Conservation (phyloP, 2,113 vertebrate genomes). For the Saimiri boliviensis region DNA sequence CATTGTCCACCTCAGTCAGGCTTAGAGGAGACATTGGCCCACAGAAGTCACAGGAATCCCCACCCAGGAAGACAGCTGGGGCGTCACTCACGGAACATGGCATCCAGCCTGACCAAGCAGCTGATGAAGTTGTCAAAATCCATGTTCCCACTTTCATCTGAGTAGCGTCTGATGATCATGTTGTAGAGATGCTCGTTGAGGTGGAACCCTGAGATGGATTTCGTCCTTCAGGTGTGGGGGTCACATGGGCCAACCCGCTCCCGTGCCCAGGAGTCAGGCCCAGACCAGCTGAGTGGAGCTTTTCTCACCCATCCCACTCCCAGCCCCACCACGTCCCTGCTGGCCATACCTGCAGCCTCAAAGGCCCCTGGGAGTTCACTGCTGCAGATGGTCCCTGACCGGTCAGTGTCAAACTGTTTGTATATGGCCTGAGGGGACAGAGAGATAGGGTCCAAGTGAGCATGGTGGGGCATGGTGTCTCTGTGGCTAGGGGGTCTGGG, state of each 20-base stretch:
- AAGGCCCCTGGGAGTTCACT: constrained; percentile 89
- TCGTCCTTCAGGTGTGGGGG: not conserved
- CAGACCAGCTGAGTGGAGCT: not conserved
- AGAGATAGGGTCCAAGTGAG: not conserved
- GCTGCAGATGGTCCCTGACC: constrained; percentile 87
- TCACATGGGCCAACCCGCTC: not conserved
- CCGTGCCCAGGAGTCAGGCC: not conserved
- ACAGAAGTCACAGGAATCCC: not conserved
- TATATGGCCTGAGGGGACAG: constrained; percentile 85
- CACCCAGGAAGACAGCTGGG: not conserved
- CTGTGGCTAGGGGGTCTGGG: not conserved
- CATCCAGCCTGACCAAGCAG: constrained; percentile 93
- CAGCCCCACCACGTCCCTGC: not conserved
- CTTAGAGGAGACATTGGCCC: not conserved
- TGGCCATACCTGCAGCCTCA: constrained; percentile 87
- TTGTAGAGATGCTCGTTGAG: constrained; percentile 88
- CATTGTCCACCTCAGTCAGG: not conserved
- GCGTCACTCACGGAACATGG: constrained; percentile 93
- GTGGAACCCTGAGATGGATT: constrained; percentile 85
- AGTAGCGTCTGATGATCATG: constrained; percentile 92
- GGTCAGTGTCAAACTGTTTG: constrained; percentile 86
- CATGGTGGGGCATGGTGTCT: not conserved
- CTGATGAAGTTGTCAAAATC: constrained; percentile 97
- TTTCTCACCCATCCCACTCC: not conserved
- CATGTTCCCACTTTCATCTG: constrained; percentile 90